Evolutionary conservation across 53 echinoderm and acorn worm genomes (phyloP).

Genomic region (Temnopleurus reevesii): DNA sequence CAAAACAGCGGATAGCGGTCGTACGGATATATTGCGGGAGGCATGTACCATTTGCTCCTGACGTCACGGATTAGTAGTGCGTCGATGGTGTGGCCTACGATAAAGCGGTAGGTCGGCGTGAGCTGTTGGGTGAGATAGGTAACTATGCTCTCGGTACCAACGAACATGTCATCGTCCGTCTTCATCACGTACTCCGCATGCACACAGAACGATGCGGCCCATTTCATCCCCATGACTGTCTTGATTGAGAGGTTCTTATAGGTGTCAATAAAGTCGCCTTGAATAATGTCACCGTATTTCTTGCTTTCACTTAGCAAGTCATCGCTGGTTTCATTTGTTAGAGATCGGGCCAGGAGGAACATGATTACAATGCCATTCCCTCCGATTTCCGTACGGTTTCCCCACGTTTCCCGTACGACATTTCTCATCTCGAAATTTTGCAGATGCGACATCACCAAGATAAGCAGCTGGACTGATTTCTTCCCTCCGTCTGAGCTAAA

Average conservation of each 20-base stretch:
- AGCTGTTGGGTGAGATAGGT: not conserved
- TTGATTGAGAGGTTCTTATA: slow-evolving; percentile 74
- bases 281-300: slow-evolving; percentile 57
- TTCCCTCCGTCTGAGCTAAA: no score
- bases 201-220: slow-evolving; percentile 67
- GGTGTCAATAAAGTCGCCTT: slow-evolving; percentile 63
- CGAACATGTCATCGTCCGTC: slow-evolving; percentile 71
- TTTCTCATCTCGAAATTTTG: not conserved
- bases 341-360: slow-evolving; percentile 24
- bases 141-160: slow-evolving; percentile 48
- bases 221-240: slow-evolving; percentile 75
- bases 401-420: slow-evolving; percentile 60
- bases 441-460: not conserved
- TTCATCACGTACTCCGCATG: slow-evolving; percentile 54
- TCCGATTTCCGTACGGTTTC: slow-evolving; percentile 6
- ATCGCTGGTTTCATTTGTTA: not conserved
- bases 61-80: not conserved
- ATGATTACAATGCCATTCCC: slow-evolving; percentile 32
- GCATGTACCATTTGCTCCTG: not conserved
- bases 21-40: not conserved
- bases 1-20: not conserved
- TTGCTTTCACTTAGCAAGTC: slow-evolving; percentile 37
- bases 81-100: not conserved
- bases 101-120: not conserved
- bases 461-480: no score